A percentile compares a stretch with the other conserved stretches of the same genome.
These are phyloP conservation scores for Scaptomyza pallida DNA, from an alignment of 1,140 invertebrate genomes.

Conservation along the genomic window DNA sequence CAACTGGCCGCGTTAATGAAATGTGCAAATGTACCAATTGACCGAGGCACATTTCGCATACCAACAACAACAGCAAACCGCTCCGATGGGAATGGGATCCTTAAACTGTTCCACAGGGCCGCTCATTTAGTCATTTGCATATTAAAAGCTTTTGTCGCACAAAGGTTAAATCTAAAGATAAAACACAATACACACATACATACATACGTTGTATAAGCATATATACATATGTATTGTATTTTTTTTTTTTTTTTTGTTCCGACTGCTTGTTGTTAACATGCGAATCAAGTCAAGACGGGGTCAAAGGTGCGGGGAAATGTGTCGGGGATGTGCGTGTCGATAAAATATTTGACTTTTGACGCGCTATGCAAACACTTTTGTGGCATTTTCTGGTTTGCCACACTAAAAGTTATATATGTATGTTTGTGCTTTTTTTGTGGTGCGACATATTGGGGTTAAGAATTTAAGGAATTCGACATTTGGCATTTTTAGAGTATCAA, in stretches of 20 bases:
- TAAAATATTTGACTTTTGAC: slow-evolving; percentile 77
- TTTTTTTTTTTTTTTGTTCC: slow-evolving; percentile 69
- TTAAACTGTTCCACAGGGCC: slow-evolving; percentile 46
- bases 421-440: slow-evolving; percentile 1
- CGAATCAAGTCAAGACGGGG: slow-evolving; percentile 57
- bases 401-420: not conserved
- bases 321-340: slow-evolving; percentile 70
- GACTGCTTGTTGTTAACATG: slow-evolving; percentile 79
- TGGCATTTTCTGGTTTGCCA: slow-evolving; percentile 55
- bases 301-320: slow-evolving; percentile 7
- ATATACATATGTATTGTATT: slow-evolving; percentile 44
- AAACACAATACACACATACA: slow-evolving; percentile 28
- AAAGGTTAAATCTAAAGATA: slow-evolving; percentile 26
- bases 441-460: not conserved
- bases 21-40: slow-evolving; percentile 80
- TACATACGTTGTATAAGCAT: not conserved
- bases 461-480: slow-evolving; percentile 14
- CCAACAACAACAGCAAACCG: slow-evolving; percentile 4
- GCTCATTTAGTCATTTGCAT: slow-evolving; percentile 67
- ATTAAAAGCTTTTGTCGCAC: slow-evolving; percentile 64
- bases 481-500: not conserved
- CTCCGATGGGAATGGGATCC: slow-evolving; percentile 23
- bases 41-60: slow-evolving; percentile 61
- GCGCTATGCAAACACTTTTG: slow-evolving; percentile 77
- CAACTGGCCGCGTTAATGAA: slow-evolving; percentile 68